A percentile compares a stretch with the other conserved stretches of the same genome.
phyloP scores from a whole-genome alignment of 2,888 invertebrate species.

The Tiphia femorata region DNA sequence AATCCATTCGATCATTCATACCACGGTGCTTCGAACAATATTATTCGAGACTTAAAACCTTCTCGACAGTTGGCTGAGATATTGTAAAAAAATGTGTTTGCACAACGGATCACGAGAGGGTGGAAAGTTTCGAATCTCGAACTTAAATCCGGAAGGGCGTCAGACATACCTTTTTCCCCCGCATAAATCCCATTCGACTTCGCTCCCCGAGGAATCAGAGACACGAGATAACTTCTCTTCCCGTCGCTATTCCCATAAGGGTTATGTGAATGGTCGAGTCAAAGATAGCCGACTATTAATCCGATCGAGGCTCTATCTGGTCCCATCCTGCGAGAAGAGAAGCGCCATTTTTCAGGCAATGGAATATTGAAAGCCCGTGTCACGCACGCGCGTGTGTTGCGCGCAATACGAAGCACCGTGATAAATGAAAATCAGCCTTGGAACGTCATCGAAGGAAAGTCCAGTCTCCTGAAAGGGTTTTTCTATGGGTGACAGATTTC shows the following conservation, averaged over 20 bases:
- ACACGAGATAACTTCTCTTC: constrained; percentile 37
- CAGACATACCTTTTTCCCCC: constrained; percentile 16
- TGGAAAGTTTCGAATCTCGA: constrained; percentile 17
- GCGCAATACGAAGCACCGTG: too few relatives aligned
- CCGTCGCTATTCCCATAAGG: constrained; percentile 31
- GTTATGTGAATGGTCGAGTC: constrained; percentile 24
- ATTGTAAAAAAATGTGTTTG: constrained; percentile 30
- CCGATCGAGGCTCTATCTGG: constrained; percentile 10
- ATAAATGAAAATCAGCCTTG: too few relatives aligned
- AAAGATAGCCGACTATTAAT: constrained; percentile 1
- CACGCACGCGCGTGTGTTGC: too few relatives aligned
- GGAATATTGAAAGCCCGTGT: too few relatives aligned
- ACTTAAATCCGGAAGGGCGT: constrained; percentile 42
- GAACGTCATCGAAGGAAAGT: too few relatives aligned
- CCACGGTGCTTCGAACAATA: too few relatives aligned
- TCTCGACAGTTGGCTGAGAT: constrained; percentile 26
- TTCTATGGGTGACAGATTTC: too few relatives aligned
- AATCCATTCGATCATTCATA: too few relatives aligned
- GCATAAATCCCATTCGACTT: constrained; percentile 26
- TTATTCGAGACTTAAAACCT: too few relatives aligned
- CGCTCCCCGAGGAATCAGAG: constrained; percentile 31
- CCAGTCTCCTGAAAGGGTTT: too few relatives aligned
- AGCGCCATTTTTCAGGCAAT: constrained; percentile 20
- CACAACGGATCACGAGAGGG: constrained; percentile 19
- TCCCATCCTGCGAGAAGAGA: neutral